A percentile compares a stretch with the other conserved stretches of the same genome.
Evolutionary conservation across 2,797 vertebrate genomes (phyloP).

Genomic region (Myotis findleyi): DNA sequence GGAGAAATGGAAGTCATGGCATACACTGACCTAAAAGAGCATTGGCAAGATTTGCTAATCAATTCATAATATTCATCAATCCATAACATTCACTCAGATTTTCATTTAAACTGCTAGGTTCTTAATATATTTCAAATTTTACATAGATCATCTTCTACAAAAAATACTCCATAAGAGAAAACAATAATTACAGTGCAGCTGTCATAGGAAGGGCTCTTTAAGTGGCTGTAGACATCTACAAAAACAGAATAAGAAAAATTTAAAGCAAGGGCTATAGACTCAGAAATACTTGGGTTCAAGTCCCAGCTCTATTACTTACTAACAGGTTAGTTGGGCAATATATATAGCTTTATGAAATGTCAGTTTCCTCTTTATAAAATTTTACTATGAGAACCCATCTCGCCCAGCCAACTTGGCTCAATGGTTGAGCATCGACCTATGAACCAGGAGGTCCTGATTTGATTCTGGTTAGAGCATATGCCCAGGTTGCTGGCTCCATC

Average conservation of each 20-base stretch:
- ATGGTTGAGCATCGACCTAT: too few relatives aligned
- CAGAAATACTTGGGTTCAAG: neutral
- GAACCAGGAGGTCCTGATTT: too few relatives aligned
- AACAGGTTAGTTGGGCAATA: neutral
- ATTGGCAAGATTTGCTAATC: conserved; percentile 43
- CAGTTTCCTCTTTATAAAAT: neutral
- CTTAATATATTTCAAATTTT: conserved; percentile 36
- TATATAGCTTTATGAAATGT: neutral
- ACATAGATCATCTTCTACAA: neutral
- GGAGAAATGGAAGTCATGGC: conserved; percentile 50
- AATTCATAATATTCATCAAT: neutral
- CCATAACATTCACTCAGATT: conserved; percentile 41
- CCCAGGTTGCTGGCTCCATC: too few relatives aligned
- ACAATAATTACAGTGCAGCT: neutral
- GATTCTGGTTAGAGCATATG: too few relatives aligned
- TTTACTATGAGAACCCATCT: neutral
- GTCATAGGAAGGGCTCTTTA: neutral
- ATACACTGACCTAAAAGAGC: conserved; percentile 31
- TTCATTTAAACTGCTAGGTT: conserved; percentile 34
- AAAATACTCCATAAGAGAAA: neutral
- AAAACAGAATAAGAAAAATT: neutral
- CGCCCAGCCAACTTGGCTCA: too few relatives aligned
- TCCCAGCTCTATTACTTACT: neutral
- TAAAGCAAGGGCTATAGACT: neutral
- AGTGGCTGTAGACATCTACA: neutral